phyloP scores from a whole-genome alignment of 2,797 vertebrate genomes.

The Lateolabrax maculatus region DNA sequence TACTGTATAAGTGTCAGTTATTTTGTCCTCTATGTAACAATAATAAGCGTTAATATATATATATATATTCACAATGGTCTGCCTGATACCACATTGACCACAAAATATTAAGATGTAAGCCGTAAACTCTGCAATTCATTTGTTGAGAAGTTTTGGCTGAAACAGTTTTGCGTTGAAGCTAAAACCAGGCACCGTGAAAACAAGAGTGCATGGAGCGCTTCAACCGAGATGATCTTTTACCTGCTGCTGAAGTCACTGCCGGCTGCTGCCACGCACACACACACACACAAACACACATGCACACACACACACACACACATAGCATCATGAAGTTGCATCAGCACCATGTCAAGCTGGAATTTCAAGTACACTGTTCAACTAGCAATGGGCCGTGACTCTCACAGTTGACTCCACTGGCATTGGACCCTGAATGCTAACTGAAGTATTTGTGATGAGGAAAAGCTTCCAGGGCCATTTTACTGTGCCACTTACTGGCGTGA shows the following conservation, averaged over 20 bases:
- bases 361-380: conserved; percentile 63
- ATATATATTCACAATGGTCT: neutral
- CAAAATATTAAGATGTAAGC: neutral
- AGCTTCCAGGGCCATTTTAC: conserved; percentile 22
- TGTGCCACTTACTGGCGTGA: no score
- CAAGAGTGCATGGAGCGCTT: neutral
- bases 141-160: conserved; percentile 31
- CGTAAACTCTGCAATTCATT: conserved; percentile 14
- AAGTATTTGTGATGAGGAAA: conserved; percentile 48
- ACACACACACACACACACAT: conserved; percentile 31
- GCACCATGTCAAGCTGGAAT: conserved; percentile 66
- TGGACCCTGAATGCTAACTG: conserved; percentile 50
- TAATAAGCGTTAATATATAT: no score
- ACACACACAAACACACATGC: conserved; percentile 31
- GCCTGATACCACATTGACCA: neutral
- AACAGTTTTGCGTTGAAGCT: conserved; percentile 27
- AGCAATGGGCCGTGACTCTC: conserved; percentile 63
- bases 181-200: conserved; percentile 46
- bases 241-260: conserved; percentile 31
- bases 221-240: conserved; percentile 24
- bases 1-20: neutral
- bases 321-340: conserved; percentile 66
- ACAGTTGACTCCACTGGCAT: conserved; percentile 46
- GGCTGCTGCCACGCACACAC: conserved; percentile 24
- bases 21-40: neutral